phyloP scores from a whole-genome alignment of 2,113 vertebrate species.

The Labrus mixtus region DNA sequence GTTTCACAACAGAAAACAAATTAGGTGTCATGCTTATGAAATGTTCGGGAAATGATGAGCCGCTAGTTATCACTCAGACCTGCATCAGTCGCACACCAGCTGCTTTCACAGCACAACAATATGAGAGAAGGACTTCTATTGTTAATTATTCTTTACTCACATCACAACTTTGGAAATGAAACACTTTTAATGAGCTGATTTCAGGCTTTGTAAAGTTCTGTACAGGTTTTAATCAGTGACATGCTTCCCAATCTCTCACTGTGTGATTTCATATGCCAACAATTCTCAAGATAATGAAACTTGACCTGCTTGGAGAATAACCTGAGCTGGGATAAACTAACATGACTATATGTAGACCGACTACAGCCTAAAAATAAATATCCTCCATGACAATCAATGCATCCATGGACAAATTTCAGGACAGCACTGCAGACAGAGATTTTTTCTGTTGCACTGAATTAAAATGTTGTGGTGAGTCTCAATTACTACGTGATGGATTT shows the following conservation, averaged over 20 bases:
- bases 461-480: not conserved
- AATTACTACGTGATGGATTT: no score
- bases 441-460: not conserved
- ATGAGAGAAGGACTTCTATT: not conserved
- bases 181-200: slow-evolving; percentile 5
- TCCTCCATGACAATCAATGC: no score
- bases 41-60: slow-evolving; percentile 6
- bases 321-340: not conserved
- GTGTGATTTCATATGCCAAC: not conserved
- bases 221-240: not conserved
- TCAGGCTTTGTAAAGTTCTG: not conserved
- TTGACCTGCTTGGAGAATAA: not conserved
- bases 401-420: not conserved
- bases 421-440: not conserved
- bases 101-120: slow-evolving; percentile 7
- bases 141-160: slow-evolving; percentile 17
- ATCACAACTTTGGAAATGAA: not conserved
- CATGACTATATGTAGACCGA: not conserved
- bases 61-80: not conserved
- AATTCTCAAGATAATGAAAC: not conserved
- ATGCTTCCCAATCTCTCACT: not conserved
- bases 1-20: slow-evolving; percentile 9
- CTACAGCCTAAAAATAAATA: not conserved
- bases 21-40: not conserved
- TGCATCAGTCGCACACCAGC: not conserved